A percentile compares a stretch with the other conserved stretches of the same genome.
phyloP scores from a whole-genome alignment of 1,140 invertebrate species.

The Brachionus rotundiformis region DNA sequence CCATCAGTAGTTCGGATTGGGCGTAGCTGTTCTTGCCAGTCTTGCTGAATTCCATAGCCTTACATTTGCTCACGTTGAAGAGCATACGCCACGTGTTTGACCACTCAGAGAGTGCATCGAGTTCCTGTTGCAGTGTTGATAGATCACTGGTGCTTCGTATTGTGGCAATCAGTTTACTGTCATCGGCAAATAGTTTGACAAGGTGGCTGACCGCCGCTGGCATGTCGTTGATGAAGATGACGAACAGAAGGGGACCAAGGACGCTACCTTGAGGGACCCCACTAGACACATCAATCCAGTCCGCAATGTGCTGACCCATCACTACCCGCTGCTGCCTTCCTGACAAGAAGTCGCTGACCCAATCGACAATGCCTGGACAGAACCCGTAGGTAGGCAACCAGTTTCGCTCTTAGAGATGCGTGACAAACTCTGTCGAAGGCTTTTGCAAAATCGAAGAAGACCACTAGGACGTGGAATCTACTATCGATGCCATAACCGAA shows the following conservation, averaged over 20 bases:
- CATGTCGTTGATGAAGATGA: constrained; percentile 52
- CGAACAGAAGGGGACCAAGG: not conserved
- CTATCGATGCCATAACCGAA: not conserved
- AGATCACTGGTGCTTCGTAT: not conserved
- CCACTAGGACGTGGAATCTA: not conserved
- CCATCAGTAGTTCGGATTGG: not conserved
- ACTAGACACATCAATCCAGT: not conserved
- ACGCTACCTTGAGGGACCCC: constrained; percentile 3
- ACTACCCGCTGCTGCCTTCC: not conserved
- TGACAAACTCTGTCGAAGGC: constrained; percentile 6
- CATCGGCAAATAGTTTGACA: not conserved
- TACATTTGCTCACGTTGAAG: not conserved
- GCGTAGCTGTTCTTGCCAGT: not conserved
- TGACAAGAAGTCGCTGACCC: not conserved
- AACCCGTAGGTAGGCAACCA: not conserved
- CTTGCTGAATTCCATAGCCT: not conserved
- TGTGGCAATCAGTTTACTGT: not conserved
- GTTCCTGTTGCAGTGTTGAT: not conserved
- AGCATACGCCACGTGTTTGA: not conserved
- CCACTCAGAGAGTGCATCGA: not conserved
- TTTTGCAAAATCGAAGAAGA: not conserved
- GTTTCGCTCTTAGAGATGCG: not conserved
- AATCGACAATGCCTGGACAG: not conserved
- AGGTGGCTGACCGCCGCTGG: not conserved
- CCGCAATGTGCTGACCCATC: not conserved